Conservation (phyloP, 2,888 invertebrate species). For the Amblyteles armatorius region DNA sequence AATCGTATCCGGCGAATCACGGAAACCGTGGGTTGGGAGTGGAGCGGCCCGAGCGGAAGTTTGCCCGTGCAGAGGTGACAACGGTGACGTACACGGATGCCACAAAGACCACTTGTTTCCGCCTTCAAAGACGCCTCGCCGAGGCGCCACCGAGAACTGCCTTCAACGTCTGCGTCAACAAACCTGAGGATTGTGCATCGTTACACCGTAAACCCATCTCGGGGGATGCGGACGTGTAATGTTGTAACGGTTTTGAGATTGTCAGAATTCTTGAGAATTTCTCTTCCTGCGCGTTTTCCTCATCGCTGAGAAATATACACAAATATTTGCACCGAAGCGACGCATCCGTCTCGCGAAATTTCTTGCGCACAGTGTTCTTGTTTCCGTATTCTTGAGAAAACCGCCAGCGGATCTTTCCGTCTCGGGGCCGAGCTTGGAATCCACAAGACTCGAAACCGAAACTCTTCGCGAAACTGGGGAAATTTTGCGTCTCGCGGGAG, state of each 20-base stretch:
- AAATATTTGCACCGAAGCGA: neutral
- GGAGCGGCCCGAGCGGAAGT: neutral
- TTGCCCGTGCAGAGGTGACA: neutral
- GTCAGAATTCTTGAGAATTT: neutral
- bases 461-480: too few species aligned
- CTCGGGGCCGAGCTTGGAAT: too few species aligned
- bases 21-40: neutral
- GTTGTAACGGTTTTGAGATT: neutral
- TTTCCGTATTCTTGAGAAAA: neutral
- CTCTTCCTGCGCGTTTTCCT: neutral
- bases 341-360: neutral
- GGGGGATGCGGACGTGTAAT: neutral
- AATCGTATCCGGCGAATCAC: constrained; percentile 34
- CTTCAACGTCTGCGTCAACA: neutral
- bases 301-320: neutral
- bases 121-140: neutral
- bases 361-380: neutral
- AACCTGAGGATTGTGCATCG: neutral
- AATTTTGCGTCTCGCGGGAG: too few species aligned
- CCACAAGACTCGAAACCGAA: too few species aligned
- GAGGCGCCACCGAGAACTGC: neutral
- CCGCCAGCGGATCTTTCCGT: too few species aligned
- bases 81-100: neutral
- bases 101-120: neutral
- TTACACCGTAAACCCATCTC: neutral